Conservation (phyloP, 2,797 vertebrate genomes). For the Phataginus tricuspis region DNA sequence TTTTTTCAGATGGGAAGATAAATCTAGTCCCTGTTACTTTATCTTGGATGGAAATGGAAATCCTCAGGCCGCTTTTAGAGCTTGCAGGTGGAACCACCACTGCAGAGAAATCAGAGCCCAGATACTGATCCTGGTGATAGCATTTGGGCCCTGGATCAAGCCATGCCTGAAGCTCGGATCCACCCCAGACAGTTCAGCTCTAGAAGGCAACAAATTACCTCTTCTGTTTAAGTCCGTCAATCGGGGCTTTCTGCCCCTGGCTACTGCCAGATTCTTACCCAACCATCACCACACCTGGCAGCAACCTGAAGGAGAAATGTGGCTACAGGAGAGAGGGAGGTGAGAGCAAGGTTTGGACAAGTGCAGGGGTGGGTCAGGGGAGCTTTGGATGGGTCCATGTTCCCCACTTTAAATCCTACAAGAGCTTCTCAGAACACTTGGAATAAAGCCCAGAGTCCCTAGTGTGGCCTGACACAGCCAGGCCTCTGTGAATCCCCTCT, state of each 20-base stretch:
- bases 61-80: not conserved
- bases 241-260: not conserved
- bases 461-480: fast-evolving
- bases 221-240: not conserved
- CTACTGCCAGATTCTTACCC: not conserved
- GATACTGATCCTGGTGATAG: not conserved
- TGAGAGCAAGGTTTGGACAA: no score
- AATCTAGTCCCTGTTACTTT: not conserved
- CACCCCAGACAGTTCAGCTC: not conserved
- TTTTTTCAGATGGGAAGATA: not conserved
- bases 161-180: not conserved
- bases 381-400: fast-evolving
- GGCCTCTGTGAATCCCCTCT: not conserved
- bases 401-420: not conserved
- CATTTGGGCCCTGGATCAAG: not conserved
- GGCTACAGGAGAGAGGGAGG: fast-evolving
- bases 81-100: no score
- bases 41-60: not conserved
- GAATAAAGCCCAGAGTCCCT: not conserved
- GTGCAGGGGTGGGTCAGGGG: no score
- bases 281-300: not conserved
- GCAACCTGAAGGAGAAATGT: not conserved
- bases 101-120: not conserved
- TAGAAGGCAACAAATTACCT: not conserved
- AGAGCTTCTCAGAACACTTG: not conserved